Evolutionary conservation across 2,888 invertebrate genomes (phyloP).

Genomic region (Byasa hedistus): DNA sequence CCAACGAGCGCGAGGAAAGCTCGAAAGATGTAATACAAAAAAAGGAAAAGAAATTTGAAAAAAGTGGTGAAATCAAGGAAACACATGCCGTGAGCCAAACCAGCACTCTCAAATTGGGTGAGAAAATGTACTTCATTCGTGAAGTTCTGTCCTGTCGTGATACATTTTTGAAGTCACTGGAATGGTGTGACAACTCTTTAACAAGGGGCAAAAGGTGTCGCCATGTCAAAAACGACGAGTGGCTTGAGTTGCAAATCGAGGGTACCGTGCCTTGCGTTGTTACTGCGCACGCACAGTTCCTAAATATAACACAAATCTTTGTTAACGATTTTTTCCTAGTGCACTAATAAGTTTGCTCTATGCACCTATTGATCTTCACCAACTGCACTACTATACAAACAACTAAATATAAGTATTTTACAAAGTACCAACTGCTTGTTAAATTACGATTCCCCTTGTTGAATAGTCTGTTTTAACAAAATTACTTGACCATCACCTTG

Average conservation of each 20-base stretch:
- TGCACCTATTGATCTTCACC: background rate
- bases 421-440: background rate
- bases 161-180: constrained; percentile 68
- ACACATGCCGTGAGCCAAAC: constrained; percentile 47
- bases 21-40: constrained; percentile 41
- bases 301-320: constrained; percentile 9
- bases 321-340: background rate
- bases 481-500: no score
- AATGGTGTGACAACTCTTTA: constrained; percentile 75
- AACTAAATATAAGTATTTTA: background rate
- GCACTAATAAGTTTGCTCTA: background rate
- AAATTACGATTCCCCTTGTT: background rate
- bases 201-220: constrained; percentile 68
- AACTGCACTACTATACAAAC: background rate
- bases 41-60: constrained; percentile 32
- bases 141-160: constrained; percentile 70
- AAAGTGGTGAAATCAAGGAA: constrained; percentile 35
- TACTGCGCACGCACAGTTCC: constrained; percentile 35
- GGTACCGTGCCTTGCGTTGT: constrained; percentile 49
- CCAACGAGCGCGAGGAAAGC: constrained; percentile 54
- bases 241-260: constrained; percentile 64
- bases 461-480: no score
- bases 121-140: constrained; percentile 70
- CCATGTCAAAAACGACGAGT: constrained; percentile 64
- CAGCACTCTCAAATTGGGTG: constrained; percentile 66